Evolutionary conservation across 2,113 vertebrate species (phyloP), one percentile per base, ranked within the genome.

Genomic region (Tinamus guttatus): DNA sequence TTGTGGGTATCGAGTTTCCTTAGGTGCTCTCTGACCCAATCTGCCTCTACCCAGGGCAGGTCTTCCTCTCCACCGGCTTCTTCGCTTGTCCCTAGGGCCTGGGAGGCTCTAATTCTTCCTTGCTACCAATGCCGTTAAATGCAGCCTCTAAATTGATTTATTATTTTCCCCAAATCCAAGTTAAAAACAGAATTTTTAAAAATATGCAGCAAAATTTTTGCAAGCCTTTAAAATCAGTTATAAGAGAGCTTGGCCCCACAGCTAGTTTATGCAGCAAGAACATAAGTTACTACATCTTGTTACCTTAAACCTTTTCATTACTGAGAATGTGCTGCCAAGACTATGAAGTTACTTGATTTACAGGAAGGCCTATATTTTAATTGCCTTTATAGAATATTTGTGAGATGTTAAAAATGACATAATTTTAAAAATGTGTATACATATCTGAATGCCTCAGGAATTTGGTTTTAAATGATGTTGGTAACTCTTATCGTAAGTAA

Each of bases 231-330:
- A 7, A 13, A 25, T 38, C 8, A 47, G 6, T 6, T 70, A 3
- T 15, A 18, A 41, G 22, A 19, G 0, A 1, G 3, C 36, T 47
- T 7, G 3, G 20, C 16, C 34, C n/a, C 43, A 25, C 38, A 62
- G 52, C 32, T 34, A 32, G 24, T 34, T 41, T 34, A 8, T 11
- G 15, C 41, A 60, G 32, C 11, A 30, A 49, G 20, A 6, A n/a
- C 18, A 16, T 62, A 16, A 67, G 6, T 28, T 13, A 63, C 36
- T 63, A 13, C 8, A 27, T 20, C 28, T 52, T 27, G 15, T 3
- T 47, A 12, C 15, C 22, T 36, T 40, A 21, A 38, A 87, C 14
- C 27, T 51, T 47, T 86, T 54, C 1, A 1, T 65, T 74, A 41
- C 36, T 45, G 25, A 78, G 49, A 85, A 45, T 14, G 9, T 17